A percentile compares a stretch with the other conserved stretches of the same genome.
These are phyloP conservation scores for Xanthorhoe spadicearia DNA, from an alignment of 2,888 invertebrate genomes.

Conservation along the genomic window DNA sequence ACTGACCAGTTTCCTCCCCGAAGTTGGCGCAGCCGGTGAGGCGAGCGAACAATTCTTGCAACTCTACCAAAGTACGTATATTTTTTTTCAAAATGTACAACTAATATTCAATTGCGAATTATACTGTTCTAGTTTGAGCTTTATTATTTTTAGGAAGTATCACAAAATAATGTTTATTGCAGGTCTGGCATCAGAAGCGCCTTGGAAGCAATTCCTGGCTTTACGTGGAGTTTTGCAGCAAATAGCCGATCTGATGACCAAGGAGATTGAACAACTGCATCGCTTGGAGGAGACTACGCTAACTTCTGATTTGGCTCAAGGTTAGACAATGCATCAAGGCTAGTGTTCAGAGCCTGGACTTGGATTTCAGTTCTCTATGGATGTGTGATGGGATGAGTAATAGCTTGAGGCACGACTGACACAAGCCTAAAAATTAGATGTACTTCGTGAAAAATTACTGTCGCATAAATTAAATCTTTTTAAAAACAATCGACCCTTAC, in stretches of 20 bases:
- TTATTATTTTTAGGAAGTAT: neutral
- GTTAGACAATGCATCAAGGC: constrained; percentile 56
- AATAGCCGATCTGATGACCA: constrained; percentile 93
- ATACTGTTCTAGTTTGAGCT: neutral
- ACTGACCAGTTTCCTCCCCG: constrained; percentile 94
- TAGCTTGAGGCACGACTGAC: too few species aligned
- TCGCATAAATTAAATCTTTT: too few species aligned
- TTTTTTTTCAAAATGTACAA: neutral
- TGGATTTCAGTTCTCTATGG: too few species aligned
- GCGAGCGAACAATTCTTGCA: constrained; percentile 95
- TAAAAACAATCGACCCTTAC: too few species aligned
- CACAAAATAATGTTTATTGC: neutral
- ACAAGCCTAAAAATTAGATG: too few species aligned
- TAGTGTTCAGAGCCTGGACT: too few species aligned
- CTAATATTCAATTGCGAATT: neutral
- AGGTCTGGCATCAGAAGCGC: constrained; percentile 91
- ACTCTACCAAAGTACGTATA: constrained; percentile 89
- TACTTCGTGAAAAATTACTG: too few species aligned
- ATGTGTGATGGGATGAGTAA: too few species aligned
- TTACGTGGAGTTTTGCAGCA: constrained; percentile 93
- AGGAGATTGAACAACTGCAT: constrained; percentile 95
- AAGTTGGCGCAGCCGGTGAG: constrained; percentile 94
- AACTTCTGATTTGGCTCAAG: constrained; percentile 97
- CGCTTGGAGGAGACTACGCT: constrained; percentile 95
- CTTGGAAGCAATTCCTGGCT: constrained; percentile 97